Conservation (phyloP, 2,113 vertebrate genomes). For the Columba janthina region DNA sequence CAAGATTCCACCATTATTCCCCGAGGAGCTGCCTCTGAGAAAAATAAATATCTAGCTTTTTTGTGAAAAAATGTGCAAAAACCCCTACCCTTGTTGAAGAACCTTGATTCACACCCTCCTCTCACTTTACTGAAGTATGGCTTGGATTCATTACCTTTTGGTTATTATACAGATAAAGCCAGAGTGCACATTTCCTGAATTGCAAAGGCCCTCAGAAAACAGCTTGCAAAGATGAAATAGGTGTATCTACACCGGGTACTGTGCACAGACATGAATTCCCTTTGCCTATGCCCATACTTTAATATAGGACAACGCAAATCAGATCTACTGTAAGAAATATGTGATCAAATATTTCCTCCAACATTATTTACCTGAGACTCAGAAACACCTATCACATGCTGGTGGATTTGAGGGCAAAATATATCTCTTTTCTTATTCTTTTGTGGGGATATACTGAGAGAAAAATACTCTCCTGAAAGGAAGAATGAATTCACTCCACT, state of each 20-base stretch:
- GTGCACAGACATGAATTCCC: background rate
- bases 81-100: background rate
- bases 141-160: background rate
- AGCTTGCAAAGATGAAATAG: background rate
- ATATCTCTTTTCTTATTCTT: background rate
- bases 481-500: background rate
- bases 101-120: background rate
- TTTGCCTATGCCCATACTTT: background rate
- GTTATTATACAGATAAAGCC: background rate
- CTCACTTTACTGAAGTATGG: background rate
- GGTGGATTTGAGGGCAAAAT: background rate
- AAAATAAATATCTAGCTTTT: background rate
- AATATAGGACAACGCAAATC: background rate
- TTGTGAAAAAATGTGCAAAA: background rate
- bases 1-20: background rate
- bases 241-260: background rate
- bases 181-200: background rate
- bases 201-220: background rate
- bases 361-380: background rate
- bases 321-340: background rate
- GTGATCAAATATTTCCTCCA: background rate
- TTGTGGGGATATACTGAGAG: background rate
- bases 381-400: background rate
- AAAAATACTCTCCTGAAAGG: background rate
- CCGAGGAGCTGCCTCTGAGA: background rate